Conservation (phyloP, 2,888 invertebrate genomes). For the Mimas tiliae region DNA sequence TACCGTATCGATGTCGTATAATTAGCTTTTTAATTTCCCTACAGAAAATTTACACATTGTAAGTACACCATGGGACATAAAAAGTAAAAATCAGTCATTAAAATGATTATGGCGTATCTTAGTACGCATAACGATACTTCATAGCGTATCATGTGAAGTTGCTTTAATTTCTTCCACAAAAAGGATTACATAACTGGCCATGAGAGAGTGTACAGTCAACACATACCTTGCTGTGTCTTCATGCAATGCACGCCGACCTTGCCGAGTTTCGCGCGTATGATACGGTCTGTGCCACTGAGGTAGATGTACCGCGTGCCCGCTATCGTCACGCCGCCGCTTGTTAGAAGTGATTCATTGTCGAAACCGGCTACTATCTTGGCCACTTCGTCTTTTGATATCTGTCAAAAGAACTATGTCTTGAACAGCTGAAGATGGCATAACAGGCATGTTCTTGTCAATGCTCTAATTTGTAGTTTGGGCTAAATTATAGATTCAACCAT, state of each 20-base stretch:
- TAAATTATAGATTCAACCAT: neutral
- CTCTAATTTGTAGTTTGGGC: neutral
- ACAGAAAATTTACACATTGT: too few relatives aligned
- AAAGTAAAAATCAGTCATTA: neutral
- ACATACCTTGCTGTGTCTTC: constrained; percentile 96
- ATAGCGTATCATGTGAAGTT: constrained; percentile 10
- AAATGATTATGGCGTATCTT: neutral
- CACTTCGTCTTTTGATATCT: constrained; percentile 97
- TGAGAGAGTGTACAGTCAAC: constrained; percentile 12
- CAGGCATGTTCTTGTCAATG: neutral
- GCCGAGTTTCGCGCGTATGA: constrained; percentile 96
- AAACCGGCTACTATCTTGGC: constrained; percentile 95
- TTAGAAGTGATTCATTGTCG: constrained; percentile 94
- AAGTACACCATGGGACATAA: neutral
- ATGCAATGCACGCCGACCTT: constrained; percentile 98
- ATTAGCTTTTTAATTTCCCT: neutral
- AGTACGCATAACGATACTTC: neutral
- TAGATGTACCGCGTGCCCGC: constrained; percentile 97
- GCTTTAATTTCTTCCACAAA: neutral
- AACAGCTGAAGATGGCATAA: neutral
- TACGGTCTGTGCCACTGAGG: constrained; percentile 96
- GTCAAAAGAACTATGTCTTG: constrained; percentile 59
- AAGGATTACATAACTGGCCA: neutral
- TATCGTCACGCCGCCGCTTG: constrained; percentile 95
- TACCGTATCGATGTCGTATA: too few relatives aligned